Base-by-base conservation (phyloP, 2,888 invertebrate species). In the Trissolcus japonicus region DNA sequence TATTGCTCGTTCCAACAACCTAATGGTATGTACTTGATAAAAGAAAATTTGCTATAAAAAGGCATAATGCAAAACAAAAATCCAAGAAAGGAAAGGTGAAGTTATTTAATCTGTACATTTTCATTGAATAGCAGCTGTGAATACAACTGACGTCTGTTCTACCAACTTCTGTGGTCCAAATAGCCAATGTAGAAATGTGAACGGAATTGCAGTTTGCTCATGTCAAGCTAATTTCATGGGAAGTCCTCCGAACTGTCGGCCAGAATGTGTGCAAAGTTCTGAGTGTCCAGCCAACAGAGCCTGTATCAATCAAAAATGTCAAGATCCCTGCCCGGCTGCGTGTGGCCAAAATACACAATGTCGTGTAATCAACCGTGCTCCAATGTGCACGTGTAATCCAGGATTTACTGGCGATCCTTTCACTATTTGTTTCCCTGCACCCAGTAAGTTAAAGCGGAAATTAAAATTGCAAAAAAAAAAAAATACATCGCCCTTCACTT, bases 221-320 rank as follows among this genome's bases (percentile, higher is more conserved):
- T 96, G 96, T 84, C 90, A 94, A 78, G 93, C 94, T 2, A 93
- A 93, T 82, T 95, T 94, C 82, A 91, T 93, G 57, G 95, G 95
- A 60, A 92, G 92, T 79, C 95, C 95, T 60, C 95, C 95, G 7
- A 91, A 68, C 14, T 96, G 96, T 86, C 91, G 94, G 78, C 96
- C 96, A 4, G 95, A 96, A 87, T 96, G 96, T 87, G 92, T 95
- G 4, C 94, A 94, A 17, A 96, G 94, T 85, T 94, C 95, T 2
- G 96, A 96, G 90, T 97, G 96, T 89, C 91, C 94, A 29, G 87
- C 91, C 9, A 94, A 95, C 74, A 93, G 93, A 82, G 95, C 96
- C 43, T 97, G 97, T 83, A 91, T 95, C 16, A 94, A 95, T 86
- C 94, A 94, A 83, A 94, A 93, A 89, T 97, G 97, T 87, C 79